These are phyloP conservation scores for Trisateles emortualis DNA, from an alignment of 2,888 invertebrate species.

Conservation along the genomic window DNA sequence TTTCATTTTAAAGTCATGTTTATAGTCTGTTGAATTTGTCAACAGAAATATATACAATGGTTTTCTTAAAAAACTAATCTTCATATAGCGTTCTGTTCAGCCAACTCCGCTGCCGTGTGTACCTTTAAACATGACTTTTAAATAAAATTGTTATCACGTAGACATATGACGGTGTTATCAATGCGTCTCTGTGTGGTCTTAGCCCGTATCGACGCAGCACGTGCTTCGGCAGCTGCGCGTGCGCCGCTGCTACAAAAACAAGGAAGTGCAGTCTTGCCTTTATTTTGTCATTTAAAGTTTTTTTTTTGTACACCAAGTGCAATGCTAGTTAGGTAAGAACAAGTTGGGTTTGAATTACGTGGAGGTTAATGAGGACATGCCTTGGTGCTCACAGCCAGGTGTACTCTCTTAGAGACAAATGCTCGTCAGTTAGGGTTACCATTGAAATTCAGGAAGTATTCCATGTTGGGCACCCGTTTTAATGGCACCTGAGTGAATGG, in stretches of 20 bases:
- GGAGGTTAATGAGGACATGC: conserved; percentile 17
- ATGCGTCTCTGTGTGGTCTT: conserved; percentile 53
- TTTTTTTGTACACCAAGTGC: conserved; percentile 44
- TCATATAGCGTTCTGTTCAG: no score
- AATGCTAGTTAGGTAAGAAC: conserved; percentile 31
- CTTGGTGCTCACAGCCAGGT: neutral
- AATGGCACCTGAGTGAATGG: no score
- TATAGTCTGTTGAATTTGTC: no score
- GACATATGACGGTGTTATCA: conserved; percentile 12
- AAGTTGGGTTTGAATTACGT: conserved; percentile 35
- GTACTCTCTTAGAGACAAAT: no score
- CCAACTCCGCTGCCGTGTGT: no score
- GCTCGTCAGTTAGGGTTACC: no score
- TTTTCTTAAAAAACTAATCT: no score
- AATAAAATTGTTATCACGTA: conserved; percentile 9
- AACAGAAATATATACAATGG: no score
- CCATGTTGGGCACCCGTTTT: no score
- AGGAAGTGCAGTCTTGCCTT: conserved; percentile 70
- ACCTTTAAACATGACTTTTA: no score
- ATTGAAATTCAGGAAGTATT: no score
- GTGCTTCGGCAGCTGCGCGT: conserved; percentile 76
- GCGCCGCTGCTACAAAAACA: conserved; percentile 71
- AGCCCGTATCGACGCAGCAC: conserved; percentile 61
- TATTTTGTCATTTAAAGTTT: conserved; percentile 32
- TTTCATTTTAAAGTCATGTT: no score